These are phyloP conservation scores for Shinisaurus crocodilurus DNA, from an alignment of 2,113 vertebrate species.

Conservation along the genomic window DNA sequence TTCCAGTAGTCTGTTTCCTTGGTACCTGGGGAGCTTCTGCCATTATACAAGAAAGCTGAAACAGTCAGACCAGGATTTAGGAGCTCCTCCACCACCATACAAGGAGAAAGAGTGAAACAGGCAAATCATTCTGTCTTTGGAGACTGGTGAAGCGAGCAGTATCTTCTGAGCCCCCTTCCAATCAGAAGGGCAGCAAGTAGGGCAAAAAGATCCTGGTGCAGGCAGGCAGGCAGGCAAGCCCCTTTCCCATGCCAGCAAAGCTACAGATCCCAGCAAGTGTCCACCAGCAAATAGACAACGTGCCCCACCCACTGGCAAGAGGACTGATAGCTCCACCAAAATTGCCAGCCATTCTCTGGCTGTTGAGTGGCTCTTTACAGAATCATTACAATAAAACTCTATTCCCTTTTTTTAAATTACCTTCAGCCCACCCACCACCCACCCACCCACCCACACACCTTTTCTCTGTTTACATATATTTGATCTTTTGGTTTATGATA, in stretches of 20 bases:
- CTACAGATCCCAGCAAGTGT: background rate
- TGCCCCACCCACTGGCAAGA: background rate
- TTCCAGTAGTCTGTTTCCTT: background rate
- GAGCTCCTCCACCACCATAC: background rate
- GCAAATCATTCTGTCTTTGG: background rate
- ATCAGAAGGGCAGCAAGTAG: background rate
- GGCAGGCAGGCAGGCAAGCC: background rate
- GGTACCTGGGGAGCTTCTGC: background rate
- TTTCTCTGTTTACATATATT: background rate
- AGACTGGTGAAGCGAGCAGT: background rate
- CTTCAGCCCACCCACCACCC: background rate
- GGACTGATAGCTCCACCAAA: background rate
- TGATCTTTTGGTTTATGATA: background rate
- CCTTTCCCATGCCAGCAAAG: background rate
- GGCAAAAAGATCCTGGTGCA: background rate
- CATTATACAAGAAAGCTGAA: background rate
- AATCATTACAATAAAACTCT: background rate
- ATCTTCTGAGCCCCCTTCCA: background rate
- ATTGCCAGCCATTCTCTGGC: background rate
- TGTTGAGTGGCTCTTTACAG: too few relatives aligned
- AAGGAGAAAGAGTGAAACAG: background rate
- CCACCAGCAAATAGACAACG: background rate
- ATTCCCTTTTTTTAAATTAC: background rate
- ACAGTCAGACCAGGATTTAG: background rate
- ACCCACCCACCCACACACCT: too few relatives aligned